phyloP scores from a whole-genome alignment of 1,140 invertebrate species.

The Maconellicoccus hirsutus region DNA sequence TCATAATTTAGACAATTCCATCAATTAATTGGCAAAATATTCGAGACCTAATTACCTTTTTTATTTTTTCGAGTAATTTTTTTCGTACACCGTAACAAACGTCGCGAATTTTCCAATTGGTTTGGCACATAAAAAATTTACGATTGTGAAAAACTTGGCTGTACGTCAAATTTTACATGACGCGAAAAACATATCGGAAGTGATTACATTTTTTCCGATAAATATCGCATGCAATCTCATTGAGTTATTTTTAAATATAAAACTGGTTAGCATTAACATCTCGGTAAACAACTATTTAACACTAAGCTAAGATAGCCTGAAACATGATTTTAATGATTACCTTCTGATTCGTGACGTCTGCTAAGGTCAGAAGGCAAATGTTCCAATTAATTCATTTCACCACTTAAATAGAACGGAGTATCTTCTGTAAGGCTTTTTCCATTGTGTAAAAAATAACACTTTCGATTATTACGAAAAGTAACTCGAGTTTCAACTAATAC shows the following conservation, averaged over 20 bases:
- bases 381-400: not conserved
- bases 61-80: no score
- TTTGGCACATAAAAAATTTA: not conserved
- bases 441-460: no score
- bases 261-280: not conserved
- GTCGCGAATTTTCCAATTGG: no score
- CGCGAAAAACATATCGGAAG: not conserved
- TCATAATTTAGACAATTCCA: no score
- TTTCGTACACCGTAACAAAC: no score
- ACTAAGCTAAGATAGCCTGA: not conserved
- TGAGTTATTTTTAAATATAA: not conserved
- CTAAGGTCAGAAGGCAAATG: slow-evolving; percentile 7
- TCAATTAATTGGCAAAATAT: no score
- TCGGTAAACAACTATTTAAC: not conserved
- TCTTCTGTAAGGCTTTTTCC: no score
- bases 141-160: not conserved
- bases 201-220: not conserved
- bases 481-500: no score
- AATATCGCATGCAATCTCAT: not conserved
- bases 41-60: no score
- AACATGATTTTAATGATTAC: not conserved
- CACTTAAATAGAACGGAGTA: no score
- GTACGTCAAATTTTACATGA: not conserved
- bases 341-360: not conserved
- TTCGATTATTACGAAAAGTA: no score